phyloP scores from a whole-genome alignment of 2,888 invertebrate genomes.

The Ptycholaimellus sp. region DNA sequence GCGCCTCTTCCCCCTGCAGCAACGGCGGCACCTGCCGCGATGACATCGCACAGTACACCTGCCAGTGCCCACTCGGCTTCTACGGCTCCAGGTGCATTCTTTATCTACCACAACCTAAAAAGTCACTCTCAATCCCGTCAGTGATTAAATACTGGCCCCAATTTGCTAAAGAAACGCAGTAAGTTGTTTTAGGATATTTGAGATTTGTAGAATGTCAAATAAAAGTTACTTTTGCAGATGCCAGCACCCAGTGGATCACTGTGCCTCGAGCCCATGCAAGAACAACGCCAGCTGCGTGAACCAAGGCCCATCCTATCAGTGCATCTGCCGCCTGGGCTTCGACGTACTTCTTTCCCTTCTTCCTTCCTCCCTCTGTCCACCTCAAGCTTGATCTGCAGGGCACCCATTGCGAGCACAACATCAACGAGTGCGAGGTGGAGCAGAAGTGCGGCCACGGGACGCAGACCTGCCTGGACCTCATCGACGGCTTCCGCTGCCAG shows the following conservation, averaged over 20 bases:
- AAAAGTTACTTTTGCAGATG: no score
- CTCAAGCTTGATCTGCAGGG: no score
- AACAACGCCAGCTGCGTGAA: conserved; percentile 39
- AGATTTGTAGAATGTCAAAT: conserved; percentile 27
- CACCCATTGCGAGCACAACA: conserved; percentile 55
- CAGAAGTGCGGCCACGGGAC: conserved; percentile 41
- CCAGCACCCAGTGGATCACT: conserved; percentile 79
- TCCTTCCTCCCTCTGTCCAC: background rate
- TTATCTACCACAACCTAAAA: no score
- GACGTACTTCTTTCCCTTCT: conserved; percentile 32
- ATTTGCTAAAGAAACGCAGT: no score
- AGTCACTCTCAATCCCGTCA: no score
- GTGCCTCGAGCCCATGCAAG: conserved; percentile 40
- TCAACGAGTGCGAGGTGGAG: conserved; percentile 54
- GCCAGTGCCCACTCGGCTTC: conserved; percentile 73
- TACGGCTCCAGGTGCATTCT: conserved; percentile 57
- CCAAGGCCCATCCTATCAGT: conserved; percentile 62
- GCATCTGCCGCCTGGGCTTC: conserved; percentile 74
- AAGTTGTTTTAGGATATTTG: conserved; percentile 13
- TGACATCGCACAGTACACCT: conserved; percentile 44
- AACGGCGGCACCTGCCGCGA: conserved; percentile 79
- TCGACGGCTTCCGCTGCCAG: conserved; percentile 43
- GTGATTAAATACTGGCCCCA: no score
- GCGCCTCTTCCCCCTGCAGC: conserved; percentile 61
- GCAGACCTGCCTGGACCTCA: conserved; percentile 57